Evolutionary conservation across 2,113 vertebrate species (phyloP).

Genomic region (Fukomys damarensis): DNA sequence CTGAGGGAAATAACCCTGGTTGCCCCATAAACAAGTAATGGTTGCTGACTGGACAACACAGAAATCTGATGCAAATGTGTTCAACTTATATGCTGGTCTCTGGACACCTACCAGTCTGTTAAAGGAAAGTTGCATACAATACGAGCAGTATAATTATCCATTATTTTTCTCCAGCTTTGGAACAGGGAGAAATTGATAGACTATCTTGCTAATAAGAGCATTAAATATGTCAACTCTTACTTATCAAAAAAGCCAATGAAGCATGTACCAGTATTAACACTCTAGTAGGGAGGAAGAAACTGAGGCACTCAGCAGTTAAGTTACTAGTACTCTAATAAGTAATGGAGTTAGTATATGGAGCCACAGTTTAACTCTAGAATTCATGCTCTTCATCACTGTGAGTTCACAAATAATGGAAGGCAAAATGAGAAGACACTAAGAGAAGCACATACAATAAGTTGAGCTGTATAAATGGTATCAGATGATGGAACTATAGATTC

Average conservation of each 20-base stretch:
- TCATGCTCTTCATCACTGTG: neutral
- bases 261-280: neutral
- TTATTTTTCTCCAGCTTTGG: neutral
- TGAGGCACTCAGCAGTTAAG: neutral
- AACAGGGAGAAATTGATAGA: neutral
- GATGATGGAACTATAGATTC: neutral
- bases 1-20: neutral
- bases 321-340: neutral
- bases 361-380: neutral
- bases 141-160: neutral
- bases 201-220: neutral
- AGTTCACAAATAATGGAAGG: neutral
- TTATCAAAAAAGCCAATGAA: neutral
- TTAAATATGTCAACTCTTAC: neutral
- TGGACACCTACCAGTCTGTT: neutral
- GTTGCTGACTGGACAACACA: neutral
- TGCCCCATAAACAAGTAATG: neutral
- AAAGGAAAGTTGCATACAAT: neutral
- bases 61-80: neutral
- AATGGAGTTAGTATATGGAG: conserved; percentile 1
- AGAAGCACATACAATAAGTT: neutral
- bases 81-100: neutral
- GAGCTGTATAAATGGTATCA: neutral
- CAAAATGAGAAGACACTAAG: neutral
- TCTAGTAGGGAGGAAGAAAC: neutral